Base-by-base conservation (phyloP, 2,888 invertebrate species). In the Hedya salicella region DNA sequence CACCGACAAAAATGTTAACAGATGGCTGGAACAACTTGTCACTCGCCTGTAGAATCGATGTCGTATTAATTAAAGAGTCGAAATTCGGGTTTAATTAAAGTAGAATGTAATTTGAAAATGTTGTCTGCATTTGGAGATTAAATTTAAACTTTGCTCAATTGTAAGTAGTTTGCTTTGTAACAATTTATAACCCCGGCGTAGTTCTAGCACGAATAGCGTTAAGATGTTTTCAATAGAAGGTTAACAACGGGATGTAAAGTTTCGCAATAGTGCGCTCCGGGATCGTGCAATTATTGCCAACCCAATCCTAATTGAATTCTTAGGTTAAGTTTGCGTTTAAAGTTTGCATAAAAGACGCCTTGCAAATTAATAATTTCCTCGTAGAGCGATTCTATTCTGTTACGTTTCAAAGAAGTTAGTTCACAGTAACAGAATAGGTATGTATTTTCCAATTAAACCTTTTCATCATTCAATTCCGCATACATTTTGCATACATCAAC, bases 241-340 rank as follows among this genome's bases (percentile, higher is more conserved):
- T 85, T 80, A 84, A 88, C 85, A 87, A 86, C 81, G 81, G 80
- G 81, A 81, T 86, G 85, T 83, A 87, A 89, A 90, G 87, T 90
- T 90, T 85, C 76, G 82, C 85, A 83, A 85, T 87, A 86, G 85
- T 86, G 82, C 82, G 82, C 84, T 87, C 81, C 79, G 78, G 81
- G 82, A 82, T 84, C 82, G 81, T 76, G 85, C 87, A 89, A 89
- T 90, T 88, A 91, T 90, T 86, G 83, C 86, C 82, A 81, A 85
- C 85, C 82, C 77, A 88, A 80, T 86, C 82, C 82, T 89, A 89
- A 89, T 90, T 89, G 88, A 90, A 89, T 89, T 88, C 88, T 88
- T 86, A 85, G 87, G 85, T 88, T 82, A 88, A 88, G 85, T 89
- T 89, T 87, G 83, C 81, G 74, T 75, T 79, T 71, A 75, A 85